Evolutionary conservation across 2,888 invertebrate genomes (phyloP), one percentile per base, ranked within the genome.

Genomic region (Leucophora obtusa): DNA sequence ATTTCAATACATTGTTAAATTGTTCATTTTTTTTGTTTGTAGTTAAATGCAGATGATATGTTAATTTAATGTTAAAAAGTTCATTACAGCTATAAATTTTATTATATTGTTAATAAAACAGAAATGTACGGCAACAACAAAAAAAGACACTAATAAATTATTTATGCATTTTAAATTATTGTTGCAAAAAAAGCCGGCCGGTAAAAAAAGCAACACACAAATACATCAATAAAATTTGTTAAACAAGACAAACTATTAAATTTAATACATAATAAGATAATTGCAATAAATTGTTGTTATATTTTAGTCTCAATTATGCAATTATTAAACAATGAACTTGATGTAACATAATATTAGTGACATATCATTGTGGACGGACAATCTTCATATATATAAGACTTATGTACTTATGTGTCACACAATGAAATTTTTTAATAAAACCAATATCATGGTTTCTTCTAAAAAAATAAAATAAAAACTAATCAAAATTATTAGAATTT

Each of bases 1-100:
- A 53, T 47, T 59, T 28, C 53, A 66, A 38, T 35, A n/a, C 14
- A 24, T 18, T 51, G 18, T 18, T 18, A 24, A 14, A 24, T 14
- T 54, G 11, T 21, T 24, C 9, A 21, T 14, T 24, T 24, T 54
- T 54, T 53, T 53, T 53, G 11, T 53, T 24, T 24, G 38, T n/a
- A 21, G 10, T 53, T 53, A 14, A 21, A 53, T 24, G 14, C 24
- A 59, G n/a, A 51, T 59, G 24, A 53, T 43, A 38, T 69, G 38
- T 33, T 17, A 50, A 66, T 62, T 71, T 51, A 56, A 62, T 60
- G 62, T 75, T 56, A 24, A 74, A 71, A 66, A 69, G 75, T 75
- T 71, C 58, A 70, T 71, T 77, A 71, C 53, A 54, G 24, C 38
- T 38, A 71, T 77, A 65, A 71, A 71, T 77, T 77, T 70, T 59